Conservation (phyloP, 2,888 invertebrate species). For the Resseliella maxima region DNA sequence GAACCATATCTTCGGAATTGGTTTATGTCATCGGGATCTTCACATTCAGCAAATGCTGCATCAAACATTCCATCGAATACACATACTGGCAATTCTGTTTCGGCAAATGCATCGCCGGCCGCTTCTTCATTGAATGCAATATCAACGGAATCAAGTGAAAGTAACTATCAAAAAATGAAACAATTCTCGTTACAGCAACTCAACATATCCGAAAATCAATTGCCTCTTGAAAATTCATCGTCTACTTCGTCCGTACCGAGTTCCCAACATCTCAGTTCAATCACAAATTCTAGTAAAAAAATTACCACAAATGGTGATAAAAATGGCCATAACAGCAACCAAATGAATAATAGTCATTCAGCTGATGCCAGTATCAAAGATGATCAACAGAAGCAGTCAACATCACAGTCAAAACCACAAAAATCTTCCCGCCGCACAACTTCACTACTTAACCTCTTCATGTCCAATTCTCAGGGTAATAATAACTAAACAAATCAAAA, state of each 20-base stretch:
- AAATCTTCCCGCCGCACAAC: conserved; percentile 92
- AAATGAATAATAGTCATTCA: conserved; percentile 47
- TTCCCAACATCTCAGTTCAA: conserved; percentile 58
- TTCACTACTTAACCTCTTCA: conserved; percentile 94
- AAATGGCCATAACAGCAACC: conserved; percentile 16
- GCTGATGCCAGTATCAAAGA: conserved; percentile 51
- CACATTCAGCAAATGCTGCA: conserved; percentile 46
- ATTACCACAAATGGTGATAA: conserved; percentile 38
- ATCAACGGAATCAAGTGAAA: neutral
- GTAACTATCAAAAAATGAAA: conserved; percentile 44
- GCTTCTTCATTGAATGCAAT: conserved; percentile 58
- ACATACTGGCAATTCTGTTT: conserved; percentile 63
- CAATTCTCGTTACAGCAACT: conserved; percentile 41
- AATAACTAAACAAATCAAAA: conserved; percentile 56
- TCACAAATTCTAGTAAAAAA: conserved; percentile 17
- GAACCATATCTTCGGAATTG: conserved; percentile 64
- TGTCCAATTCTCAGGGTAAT: conserved; percentile 93
- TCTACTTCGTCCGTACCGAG: conserved; percentile 59
- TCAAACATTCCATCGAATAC: conserved; percentile 57
- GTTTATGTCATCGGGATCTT: conserved; percentile 61
- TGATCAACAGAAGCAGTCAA: conserved; percentile 55
- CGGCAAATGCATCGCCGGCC: conserved; percentile 62
- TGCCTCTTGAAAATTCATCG: conserved; percentile 56
- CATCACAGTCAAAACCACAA: conserved; percentile 60
- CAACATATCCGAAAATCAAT: neutral